Conservation (phyloP, 2,113 vertebrate genomes). For the Heterotis niloticus region DNA sequence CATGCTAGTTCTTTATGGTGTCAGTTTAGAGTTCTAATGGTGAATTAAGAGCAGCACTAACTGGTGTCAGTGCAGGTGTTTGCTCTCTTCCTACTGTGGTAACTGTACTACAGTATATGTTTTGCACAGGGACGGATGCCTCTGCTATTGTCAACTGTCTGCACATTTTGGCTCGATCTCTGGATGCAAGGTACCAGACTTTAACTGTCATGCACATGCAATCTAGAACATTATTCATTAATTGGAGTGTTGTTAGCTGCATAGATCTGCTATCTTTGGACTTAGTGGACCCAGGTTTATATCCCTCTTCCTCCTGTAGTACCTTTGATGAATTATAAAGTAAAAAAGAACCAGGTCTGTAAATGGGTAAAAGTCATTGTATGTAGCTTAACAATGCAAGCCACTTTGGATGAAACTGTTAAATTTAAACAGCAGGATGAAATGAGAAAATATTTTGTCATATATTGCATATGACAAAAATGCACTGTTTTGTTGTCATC, state of each 20-base stretch:
- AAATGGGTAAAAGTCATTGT: no score
- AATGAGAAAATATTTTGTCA: not conserved
- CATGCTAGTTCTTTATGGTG: not conserved
- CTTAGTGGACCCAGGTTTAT: no score
- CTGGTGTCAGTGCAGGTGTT: not conserved
- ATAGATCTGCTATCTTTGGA: no score
- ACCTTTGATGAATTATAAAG: no score
- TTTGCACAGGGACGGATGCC: constrained; percentile 76
- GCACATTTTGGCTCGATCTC: constrained; percentile 83
- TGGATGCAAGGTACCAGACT: constrained; percentile 78
- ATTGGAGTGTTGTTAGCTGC: no score
- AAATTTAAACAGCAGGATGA: not conserved
- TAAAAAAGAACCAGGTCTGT: no score
- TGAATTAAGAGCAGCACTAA: not conserved
- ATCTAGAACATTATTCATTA: not conserved
- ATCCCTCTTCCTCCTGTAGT: no score
- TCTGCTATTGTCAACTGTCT: constrained; percentile 86
- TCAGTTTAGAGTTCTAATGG: not conserved
- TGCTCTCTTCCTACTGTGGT: not conserved
- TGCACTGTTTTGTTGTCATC: not conserved
- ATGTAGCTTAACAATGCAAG: no score
- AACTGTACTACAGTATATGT: constrained; percentile 17
- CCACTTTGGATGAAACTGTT: no score
- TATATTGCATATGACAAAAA: not conserved
- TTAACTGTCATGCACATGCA: not conserved